Evolutionary conservation across 30 jellyfish, hydroid and myxozoan species (phyloP).

Genomic region (Cassiopea andromeda): DNA sequence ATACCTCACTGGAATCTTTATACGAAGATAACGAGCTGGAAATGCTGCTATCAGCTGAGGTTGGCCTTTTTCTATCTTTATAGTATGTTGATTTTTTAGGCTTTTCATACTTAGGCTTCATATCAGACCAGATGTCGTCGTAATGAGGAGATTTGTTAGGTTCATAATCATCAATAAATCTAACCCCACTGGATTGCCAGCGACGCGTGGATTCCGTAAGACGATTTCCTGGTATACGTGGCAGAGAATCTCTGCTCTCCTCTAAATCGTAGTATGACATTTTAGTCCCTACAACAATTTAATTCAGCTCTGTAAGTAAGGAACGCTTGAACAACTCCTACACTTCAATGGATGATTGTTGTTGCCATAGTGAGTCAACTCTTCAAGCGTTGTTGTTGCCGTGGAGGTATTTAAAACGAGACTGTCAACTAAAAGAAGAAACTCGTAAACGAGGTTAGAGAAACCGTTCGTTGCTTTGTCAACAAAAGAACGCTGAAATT

Average conservation of each 20-base stretch:
- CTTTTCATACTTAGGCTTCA: slow-evolving; percentile 21
- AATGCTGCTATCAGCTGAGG: slow-evolving; percentile 55
- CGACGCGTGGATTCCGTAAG: slow-evolving; percentile 48
- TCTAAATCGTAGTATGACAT: slow-evolving; percentile 56
- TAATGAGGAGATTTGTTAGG: slow-evolving; percentile 14
- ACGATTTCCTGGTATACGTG: slow-evolving; percentile 38
- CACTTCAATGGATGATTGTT: not conserved
- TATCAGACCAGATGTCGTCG: slow-evolving; percentile 54
- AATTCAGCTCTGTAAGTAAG: not conserved
- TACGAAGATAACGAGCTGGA: slow-evolving; percentile 53
- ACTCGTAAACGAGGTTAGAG: slow-evolving; percentile 3
- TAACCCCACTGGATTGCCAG: slow-evolving; percentile 12
- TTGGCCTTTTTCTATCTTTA: slow-evolving; percentile 39
- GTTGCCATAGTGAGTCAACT: slow-evolving; percentile 59
- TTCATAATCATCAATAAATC: slow-evolving; percentile 45
- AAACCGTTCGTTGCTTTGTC: slow-evolving; percentile 47
- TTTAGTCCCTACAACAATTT: too few relatives aligned
- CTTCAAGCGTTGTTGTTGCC: slow-evolving; percentile 3
- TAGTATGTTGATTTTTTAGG: slow-evolving; percentile 2
- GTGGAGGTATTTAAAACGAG: not conserved
- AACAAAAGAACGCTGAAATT: slow-evolving; percentile 13
- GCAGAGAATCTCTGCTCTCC: slow-evolving; percentile 34
- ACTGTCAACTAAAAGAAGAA: slow-evolving; percentile 1
- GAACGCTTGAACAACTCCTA: not conserved
- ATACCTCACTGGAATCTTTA: slow-evolving; percentile 22